Percentiles rank a stretch among this genome's conserved stretches.
phyloP scores from a whole-genome alignment of 2,113 vertebrate genomes.

The Lagenorhynchus albirostris region DNA sequence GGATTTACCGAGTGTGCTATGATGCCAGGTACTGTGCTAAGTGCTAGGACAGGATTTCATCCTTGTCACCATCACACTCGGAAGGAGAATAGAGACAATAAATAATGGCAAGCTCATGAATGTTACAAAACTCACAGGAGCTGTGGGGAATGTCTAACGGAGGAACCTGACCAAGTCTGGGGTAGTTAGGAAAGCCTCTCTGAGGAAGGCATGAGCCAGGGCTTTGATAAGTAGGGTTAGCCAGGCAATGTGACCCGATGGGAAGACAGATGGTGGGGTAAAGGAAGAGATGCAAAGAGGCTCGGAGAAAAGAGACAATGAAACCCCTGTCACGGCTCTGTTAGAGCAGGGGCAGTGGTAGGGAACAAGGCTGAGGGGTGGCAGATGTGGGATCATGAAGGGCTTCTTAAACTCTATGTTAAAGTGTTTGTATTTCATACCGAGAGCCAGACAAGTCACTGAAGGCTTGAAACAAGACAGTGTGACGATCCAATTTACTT shows the following conservation, averaged over 20 bases:
- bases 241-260: background rate
- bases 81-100: background rate
- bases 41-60: background rate
- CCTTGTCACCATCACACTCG: background rate
- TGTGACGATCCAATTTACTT: background rate
- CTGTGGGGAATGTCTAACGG: background rate
- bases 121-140: background rate
- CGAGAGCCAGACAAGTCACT: background rate
- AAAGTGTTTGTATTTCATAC: background rate
- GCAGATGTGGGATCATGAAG: background rate
- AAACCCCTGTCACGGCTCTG: background rate
- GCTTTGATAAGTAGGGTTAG: background rate
- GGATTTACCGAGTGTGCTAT: background rate
- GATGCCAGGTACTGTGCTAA: background rate
- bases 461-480: background rate
- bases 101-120: background rate
- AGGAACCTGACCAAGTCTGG: background rate
- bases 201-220: background rate
- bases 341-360: background rate
- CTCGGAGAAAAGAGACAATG: background rate
- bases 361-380: background rate
- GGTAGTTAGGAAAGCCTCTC: background rate
- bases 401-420: background rate
- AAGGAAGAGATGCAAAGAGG: background rate
- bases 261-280: background rate